Evolutionary conservation across 2,888 invertebrate genomes (phyloP).

Genomic region (Cordilura impudica): DNA sequence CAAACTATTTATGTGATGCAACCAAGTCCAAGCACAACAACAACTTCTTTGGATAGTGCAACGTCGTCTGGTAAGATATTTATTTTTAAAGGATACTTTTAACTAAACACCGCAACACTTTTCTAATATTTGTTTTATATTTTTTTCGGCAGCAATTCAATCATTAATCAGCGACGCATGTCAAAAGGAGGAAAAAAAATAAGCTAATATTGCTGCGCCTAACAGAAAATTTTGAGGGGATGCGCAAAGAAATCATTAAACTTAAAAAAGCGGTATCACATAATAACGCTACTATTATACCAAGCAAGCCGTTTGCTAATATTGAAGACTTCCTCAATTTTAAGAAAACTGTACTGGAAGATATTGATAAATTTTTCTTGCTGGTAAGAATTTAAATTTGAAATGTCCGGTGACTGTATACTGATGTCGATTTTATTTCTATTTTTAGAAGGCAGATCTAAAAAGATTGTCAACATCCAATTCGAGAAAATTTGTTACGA

Average conservation of each 20-base stretch:
- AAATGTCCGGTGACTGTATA: too few relatives aligned
- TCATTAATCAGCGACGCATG: slow-evolving; percentile 45
- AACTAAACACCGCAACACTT: slow-evolving; percentile 26
- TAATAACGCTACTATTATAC: slow-evolving; percentile 46
- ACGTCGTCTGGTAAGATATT: slow-evolving; percentile 53
- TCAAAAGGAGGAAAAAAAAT: slow-evolving; percentile 49
- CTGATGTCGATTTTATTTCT: too few relatives aligned
- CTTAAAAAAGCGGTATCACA: slow-evolving; percentile 44
- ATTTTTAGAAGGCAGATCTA: too few relatives aligned
- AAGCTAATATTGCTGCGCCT: slow-evolving; percentile 49
- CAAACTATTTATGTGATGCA: slow-evolving; percentile 47
- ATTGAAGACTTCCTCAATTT: too few relatives aligned
- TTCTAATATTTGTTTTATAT: slow-evolving; percentile 37
- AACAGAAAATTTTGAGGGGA: slow-evolving; percentile 48
- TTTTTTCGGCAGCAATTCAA: slow-evolving; percentile 42
- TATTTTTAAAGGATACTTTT: slow-evolving; percentile 39
- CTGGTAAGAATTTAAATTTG: too few relatives aligned
- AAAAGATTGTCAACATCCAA: too few relatives aligned
- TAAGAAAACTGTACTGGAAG: too few relatives aligned
- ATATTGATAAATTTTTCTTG: too few relatives aligned
- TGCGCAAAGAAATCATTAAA: slow-evolving; percentile 46
- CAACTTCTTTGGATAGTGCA: slow-evolving; percentile 44
- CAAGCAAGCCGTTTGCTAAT: too few relatives aligned
- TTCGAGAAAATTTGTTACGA: slow-evolving; percentile 54
- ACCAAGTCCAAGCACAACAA: slow-evolving; percentile 47